Conservation (phyloP, 2,797 vertebrate species). For the Siniperca undulata region DNA sequence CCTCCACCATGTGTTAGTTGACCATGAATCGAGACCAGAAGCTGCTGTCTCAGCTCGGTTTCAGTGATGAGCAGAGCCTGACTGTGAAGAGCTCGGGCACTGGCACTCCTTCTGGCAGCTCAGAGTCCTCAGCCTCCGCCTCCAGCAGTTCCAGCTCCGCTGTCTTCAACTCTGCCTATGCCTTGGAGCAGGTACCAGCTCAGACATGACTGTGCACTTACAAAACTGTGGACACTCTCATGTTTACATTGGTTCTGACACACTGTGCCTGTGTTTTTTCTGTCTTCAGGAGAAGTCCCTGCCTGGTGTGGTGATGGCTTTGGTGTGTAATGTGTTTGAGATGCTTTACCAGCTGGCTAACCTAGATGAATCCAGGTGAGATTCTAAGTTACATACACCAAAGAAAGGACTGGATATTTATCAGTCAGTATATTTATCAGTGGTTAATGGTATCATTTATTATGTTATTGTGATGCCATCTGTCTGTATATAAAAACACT, state of each 20-base stretch:
- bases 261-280: neutral
- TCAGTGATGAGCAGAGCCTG: conserved; percentile 95
- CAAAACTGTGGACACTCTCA: neutral
- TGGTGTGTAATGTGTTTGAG: conserved; percentile 98
- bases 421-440: neutral
- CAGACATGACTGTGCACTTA: neutral
- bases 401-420: neutral
- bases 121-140: conserved; percentile 93
- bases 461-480: neutral
- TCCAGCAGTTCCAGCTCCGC: conserved; percentile 93
- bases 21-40: conserved; percentile 99
- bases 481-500: neutral
- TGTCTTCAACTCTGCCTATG: conserved; percentile 93
- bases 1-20: conserved; percentile 82
- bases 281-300: conserved; percentile 95
- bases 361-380: conserved; percentile 94
- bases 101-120: conserved; percentile 96
- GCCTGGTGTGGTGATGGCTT: conserved; percentile 98
- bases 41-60: conserved; percentile 96
- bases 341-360: conserved; percentile 99
- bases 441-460: neutral
- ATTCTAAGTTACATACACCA: neutral
- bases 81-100: conserved; percentile 97
- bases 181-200: conserved; percentile 94
- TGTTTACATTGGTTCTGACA: neutral